Conservation (phyloP, 2,888 invertebrate species). For the Zeuzera pyrina region DNA sequence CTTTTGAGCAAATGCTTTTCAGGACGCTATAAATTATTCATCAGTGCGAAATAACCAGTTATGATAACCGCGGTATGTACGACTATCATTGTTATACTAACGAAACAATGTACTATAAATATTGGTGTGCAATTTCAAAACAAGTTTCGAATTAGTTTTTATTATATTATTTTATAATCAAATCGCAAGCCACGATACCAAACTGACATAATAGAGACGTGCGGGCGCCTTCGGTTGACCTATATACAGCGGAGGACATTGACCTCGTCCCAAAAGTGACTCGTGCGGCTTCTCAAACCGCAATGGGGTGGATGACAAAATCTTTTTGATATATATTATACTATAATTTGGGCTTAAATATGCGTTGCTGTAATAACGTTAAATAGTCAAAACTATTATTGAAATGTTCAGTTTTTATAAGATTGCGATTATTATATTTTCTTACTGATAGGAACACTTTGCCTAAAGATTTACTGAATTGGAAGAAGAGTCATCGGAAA, state of each 20-base stretch:
- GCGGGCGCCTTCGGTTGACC: constrained; percentile 59
- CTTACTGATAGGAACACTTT: too few species aligned
- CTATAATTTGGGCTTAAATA: too few species aligned
- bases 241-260: constrained; percentile 58
- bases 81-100: constrained; percentile 17
- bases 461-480: too few species aligned
- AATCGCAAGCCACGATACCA: constrained; percentile 14
- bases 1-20: constrained; percentile 24
- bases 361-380: too few species aligned
- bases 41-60: constrained; percentile 40
- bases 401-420: too few species aligned
- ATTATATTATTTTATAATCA: constrained; percentile 13
- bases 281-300: constrained; percentile 23
- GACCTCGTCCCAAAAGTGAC: constrained; percentile 33
- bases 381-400: too few species aligned
- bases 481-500: too few species aligned
- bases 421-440: too few species aligned
- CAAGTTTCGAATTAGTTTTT: too few species aligned
- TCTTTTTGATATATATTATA: too few species aligned
- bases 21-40: constrained; percentile 36
- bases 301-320: constrained; percentile 31
- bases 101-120: constrained; percentile 27
- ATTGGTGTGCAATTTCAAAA: too few species aligned
- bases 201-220: constrained; percentile 59
- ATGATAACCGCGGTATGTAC: constrained; percentile 20